Base-by-base conservation (phyloP, 2,888 invertebrate species). In the Pristionchus mayeri region DNA sequence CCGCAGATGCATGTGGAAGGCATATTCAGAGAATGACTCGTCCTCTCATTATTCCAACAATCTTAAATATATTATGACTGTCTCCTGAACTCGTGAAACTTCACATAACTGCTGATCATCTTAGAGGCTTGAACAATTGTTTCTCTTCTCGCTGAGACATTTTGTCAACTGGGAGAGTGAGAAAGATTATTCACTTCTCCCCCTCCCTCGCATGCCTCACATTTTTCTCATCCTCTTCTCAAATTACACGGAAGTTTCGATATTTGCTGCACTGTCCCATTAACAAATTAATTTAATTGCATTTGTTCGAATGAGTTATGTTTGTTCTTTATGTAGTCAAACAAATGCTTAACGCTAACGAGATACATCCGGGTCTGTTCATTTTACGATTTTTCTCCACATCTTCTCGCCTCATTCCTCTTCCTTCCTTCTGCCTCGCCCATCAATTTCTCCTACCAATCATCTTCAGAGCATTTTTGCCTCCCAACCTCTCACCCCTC, bases 381-480 rank as follows among this genome's bases (percentile, higher is more conserved):
- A 21, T 54, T 52, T 78, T 78, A 52, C 50, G 50, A 50, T 78
- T 78, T 78, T 6, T 30, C 21, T 52, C 50, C 13, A 18, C 78
- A 16, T n/a, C 54, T 50, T 78, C 54, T 78, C 48, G 50, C 48
- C 52, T 78, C 54, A 52, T 50, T 52, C 34, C 34, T 52, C 78
- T 50, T 52, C 78, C 54, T 24, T 78, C 76, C 30, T 76, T 18
- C 44, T 76, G 44, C 30, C 78, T 78, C 71, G 78, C 34, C 78
- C 54, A 50, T 80, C 80, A 57, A 54, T 80, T 30, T 37, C 57
- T 57, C 48, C 80, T 80, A 40, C 48, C 80, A 44, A 40, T 80
- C 80, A 57, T 60, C 80, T 48, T 37, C 80, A 40, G 37, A 40
- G 34, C 48, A 40, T 80, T 44, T 80, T 57, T 57, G 37, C 37